phyloP scores from a whole-genome alignment of 2,113 vertebrate species.

The Chrysemys picta region DNA sequence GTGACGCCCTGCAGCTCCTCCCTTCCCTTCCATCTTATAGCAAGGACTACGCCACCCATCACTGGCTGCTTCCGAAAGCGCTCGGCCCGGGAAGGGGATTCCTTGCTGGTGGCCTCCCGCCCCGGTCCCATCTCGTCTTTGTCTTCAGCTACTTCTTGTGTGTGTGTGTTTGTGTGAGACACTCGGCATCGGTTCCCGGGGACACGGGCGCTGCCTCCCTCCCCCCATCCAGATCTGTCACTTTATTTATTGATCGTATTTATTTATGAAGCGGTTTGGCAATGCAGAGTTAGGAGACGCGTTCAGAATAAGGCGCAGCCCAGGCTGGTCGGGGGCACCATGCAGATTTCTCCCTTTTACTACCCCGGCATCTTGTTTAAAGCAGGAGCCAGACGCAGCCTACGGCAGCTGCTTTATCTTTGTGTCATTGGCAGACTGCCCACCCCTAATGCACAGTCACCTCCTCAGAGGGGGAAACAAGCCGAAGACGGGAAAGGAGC shows the following conservation, averaged over 20 bases:
- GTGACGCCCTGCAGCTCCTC: conserved; percentile 53
- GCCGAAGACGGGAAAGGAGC: background rate
- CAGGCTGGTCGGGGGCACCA: background rate
- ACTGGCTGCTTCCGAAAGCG: background rate
- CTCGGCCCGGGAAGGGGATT: background rate
- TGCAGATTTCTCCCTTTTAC: fast-evolving
- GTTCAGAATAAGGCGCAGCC: background rate
- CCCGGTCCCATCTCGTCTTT: conserved; percentile 40
- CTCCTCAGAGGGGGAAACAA: background rate
- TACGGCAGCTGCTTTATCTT: background rate
- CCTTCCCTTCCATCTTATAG: background rate
- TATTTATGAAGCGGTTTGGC: conserved; percentile 74
- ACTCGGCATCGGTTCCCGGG: background rate
- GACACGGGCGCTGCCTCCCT: background rate
- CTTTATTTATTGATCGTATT: conserved; percentile 85
- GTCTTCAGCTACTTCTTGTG: conserved; percentile 63
- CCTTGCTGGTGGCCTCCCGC: background rate
- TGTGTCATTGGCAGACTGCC: background rate
- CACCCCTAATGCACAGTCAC: fast-evolving
- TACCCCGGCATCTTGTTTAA: fast-evolving
- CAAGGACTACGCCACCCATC: background rate
- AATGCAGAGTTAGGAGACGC: background rate
- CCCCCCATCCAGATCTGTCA: conserved; percentile 19
- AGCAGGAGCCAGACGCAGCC: conserved; percentile 1
- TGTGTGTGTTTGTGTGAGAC: conserved; percentile 47